Conservation (phyloP, 2,888 invertebrate species). For the Alcis repandata region DNA sequence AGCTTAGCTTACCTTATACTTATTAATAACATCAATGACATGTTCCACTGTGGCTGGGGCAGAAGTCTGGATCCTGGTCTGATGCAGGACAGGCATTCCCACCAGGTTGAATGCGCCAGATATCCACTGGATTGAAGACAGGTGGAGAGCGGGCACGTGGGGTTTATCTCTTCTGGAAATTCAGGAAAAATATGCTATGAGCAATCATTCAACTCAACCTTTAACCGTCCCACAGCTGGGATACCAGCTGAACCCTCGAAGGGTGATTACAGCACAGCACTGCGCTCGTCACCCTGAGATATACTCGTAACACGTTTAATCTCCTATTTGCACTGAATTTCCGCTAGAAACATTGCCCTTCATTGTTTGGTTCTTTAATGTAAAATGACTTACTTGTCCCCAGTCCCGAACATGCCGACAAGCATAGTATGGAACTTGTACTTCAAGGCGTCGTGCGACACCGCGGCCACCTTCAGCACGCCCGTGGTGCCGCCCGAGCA, state of each 20-base stretch:
- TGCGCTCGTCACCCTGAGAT: too few species aligned
- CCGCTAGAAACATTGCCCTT: too few species aligned
- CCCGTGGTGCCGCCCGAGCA: slow-evolving; percentile 75
- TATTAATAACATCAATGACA: slow-evolving; percentile 69
- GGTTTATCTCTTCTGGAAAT: slow-evolving; percentile 26
- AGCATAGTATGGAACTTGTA: slow-evolving; percentile 45
- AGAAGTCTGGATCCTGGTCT: slow-evolving; percentile 66
- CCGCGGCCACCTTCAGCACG: slow-evolving; percentile 65
- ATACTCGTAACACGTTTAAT: too few species aligned
- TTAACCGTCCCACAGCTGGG: too few species aligned
- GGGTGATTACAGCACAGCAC: too few species aligned
- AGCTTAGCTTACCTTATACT: slow-evolving; percentile 64
- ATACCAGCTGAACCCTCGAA: too few species aligned
- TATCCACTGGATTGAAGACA: slow-evolving; percentile 72
- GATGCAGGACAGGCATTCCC: slow-evolving; percentile 50
- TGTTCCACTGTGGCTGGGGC: slow-evolving; percentile 58
- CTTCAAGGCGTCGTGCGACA: slow-evolving; percentile 57
- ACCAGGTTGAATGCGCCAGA: slow-evolving; percentile 58
- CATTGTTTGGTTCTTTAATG: too few species aligned
- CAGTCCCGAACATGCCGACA: slow-evolving; percentile 17
- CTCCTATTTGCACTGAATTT: too few species aligned
- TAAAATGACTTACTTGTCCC: slow-evolving; percentile 17
- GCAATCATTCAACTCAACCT: too few species aligned
- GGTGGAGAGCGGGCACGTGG: slow-evolving; percentile 49
- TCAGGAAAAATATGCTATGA: slow-evolving; percentile 1